Evolutionary conservation across 2,113 vertebrate genomes (phyloP), one percentile per base, ranked within the genome.

Genomic region (Coturnix japonica): DNA sequence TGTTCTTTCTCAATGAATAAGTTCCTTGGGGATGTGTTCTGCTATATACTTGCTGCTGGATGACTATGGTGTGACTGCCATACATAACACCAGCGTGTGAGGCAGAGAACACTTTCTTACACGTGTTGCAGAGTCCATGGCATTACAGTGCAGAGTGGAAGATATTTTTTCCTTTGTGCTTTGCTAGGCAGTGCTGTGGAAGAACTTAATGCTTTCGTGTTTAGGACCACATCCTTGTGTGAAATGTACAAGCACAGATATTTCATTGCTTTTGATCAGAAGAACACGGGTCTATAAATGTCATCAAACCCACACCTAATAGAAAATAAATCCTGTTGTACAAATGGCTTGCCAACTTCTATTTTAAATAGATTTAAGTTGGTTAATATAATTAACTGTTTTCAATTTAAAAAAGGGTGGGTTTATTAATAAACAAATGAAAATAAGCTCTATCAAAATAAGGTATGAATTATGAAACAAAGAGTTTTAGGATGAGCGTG

Each of bases 351-450:
- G 28, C 51, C 63, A 81, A 28, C 44, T 43, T 87, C 57, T 89
- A 18, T 41, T 94, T 77, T 56, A 87, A 91, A n/a, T 35, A n/a
- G 14, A 43, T 71, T 72, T 90, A 26, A 67, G 11, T 30, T 53
- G 30, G 8, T 54, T 31, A 73, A 23, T 37, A 8, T 43, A 13
- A 6, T 35, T 46, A 74, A 78, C 9, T 8, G 20, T 64, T 77
- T 61, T 79, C 39, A 25, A 2, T 56, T 71, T 25, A 69, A 14
- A 81, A 66, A 74, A 64, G 30, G 20, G 7, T 8, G 16, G 4
- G 18, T 78, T 81, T 46, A n/a, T 56, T 75, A 11, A 5, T 64
- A 22, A 93, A 71, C 46, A 79, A 70, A 51, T 30, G 13, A 71
- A 80, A 65, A 8, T 9, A 41, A 67, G 3, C 33, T 65, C 10